Evolutionary conservation across 2,113 vertebrate species (phyloP).

Genomic region (Jacana jacana): DNA sequence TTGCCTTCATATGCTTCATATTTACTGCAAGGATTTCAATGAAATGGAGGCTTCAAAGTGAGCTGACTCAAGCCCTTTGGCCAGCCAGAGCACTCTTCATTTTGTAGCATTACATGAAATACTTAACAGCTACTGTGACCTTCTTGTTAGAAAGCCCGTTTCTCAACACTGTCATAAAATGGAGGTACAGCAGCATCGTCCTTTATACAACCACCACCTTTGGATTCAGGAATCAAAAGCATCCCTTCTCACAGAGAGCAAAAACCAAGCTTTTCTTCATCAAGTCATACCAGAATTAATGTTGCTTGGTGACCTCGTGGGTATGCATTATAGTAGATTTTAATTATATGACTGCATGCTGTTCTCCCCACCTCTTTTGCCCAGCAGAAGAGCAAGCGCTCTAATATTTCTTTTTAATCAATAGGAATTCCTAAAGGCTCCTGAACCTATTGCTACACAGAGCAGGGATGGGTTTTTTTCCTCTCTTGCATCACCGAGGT

Average conservation of each 20-base stretch:
- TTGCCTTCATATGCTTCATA: neutral
- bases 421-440: neutral
- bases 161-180: neutral
- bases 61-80: neutral
- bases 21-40: neutral
- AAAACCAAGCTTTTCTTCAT: neutral
- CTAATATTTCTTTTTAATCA: conserved; percentile 31
- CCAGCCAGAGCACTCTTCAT: neutral
- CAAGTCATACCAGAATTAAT: neutral
- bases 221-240: neutral
- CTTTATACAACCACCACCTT: neutral
- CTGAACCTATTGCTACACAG: neutral
- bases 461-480: neutral
- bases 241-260: neutral
- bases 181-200: neutral
- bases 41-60: neutral
- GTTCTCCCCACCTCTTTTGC: conserved; percentile 35
- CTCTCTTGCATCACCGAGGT: neutral
- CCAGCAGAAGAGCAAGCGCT: conserved; percentile 1
- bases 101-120: neutral
- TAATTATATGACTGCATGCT: conserved; percentile 44
- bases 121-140: neutral
- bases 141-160: neutral
- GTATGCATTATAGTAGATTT: neutral
- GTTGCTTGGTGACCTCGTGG: neutral